These are phyloP conservation scores for Upupa epops DNA, from an alignment of 2,113 vertebrate genomes.

Conservation along the genomic window DNA sequence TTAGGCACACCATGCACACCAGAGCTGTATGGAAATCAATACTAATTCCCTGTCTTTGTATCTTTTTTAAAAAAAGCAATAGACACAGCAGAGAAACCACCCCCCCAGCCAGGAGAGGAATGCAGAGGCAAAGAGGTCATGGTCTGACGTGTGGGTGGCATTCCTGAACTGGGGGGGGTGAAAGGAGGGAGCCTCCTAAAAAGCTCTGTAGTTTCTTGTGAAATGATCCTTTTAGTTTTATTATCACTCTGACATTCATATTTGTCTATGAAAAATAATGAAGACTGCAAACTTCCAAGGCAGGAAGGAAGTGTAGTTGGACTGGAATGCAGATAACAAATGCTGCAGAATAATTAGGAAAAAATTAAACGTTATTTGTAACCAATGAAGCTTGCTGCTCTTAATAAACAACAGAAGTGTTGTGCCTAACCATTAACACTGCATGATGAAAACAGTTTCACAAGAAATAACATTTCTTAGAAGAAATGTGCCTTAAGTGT, in stretches of 20 bases:
- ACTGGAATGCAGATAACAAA: background rate
- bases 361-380: background rate
- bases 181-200: background rate
- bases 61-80: background rate
- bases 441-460: background rate
- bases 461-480: background rate
- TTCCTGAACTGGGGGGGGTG: background rate
- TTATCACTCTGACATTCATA: background rate
- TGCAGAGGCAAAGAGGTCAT: slow-evolving; percentile 40
- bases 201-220: background rate
- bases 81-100: background rate
- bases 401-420: slow-evolving; percentile 19
- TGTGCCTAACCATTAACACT: background rate
- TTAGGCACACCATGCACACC: background rate
- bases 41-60: background rate
- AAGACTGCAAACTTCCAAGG: background rate
- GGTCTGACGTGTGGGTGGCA: background rate
- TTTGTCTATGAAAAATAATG: slow-evolving; percentile 1
- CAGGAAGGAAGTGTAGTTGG: background rate
- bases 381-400: background rate
- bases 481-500: background rate
- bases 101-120: slow-evolving; percentile 29
- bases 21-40: background rate
- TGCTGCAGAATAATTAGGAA: background rate
- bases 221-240: slow-evolving; percentile 23